A percentile compares a stretch with the other conserved stretches of the same genome.
Conservation (phyloP, 2,888 invertebrate species). For the Hypomecis punctinalis region DNA sequence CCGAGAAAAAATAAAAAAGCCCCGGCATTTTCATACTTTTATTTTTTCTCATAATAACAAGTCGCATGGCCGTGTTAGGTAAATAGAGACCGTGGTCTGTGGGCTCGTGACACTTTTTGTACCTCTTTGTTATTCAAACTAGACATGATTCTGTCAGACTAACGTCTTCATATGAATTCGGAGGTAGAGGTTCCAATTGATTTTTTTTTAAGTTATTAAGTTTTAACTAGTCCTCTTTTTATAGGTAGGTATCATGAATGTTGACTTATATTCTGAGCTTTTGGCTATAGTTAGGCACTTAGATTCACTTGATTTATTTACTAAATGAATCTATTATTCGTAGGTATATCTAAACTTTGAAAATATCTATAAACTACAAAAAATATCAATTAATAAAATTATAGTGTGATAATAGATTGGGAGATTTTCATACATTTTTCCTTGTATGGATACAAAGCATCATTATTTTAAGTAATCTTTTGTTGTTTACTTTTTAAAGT, state of each 20-base stretch:
- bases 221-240: slow-evolving; percentile 1
- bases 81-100: slow-evolving; percentile 44
- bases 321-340: too few species aligned
- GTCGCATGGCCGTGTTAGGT: slow-evolving; percentile 46
- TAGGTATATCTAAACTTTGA: too few species aligned
- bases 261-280: background rate
- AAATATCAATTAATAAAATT: too few species aligned
- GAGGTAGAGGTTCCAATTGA: background rate
- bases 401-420: too few species aligned
- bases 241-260: background rate
- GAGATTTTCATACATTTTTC: too few species aligned
- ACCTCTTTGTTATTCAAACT: slow-evolving; percentile 46
- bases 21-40: slow-evolving; percentile 30
- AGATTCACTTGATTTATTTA: too few species aligned
- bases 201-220: background rate
- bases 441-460: too few species aligned
- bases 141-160: slow-evolving; percentile 16
- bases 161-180: slow-evolving; percentile 20
- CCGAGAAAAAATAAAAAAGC: slow-evolving; percentile 60
- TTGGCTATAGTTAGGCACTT: too few species aligned
- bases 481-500: too few species aligned
- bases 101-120: slow-evolving; percentile 50
- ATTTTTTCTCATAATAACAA: slow-evolving; percentile 43
- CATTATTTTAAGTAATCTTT: too few species aligned
- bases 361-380: too few species aligned